phyloP scores from a whole-genome alignment of 2,888 invertebrate species.

The Hyposoter dolosus region DNA sequence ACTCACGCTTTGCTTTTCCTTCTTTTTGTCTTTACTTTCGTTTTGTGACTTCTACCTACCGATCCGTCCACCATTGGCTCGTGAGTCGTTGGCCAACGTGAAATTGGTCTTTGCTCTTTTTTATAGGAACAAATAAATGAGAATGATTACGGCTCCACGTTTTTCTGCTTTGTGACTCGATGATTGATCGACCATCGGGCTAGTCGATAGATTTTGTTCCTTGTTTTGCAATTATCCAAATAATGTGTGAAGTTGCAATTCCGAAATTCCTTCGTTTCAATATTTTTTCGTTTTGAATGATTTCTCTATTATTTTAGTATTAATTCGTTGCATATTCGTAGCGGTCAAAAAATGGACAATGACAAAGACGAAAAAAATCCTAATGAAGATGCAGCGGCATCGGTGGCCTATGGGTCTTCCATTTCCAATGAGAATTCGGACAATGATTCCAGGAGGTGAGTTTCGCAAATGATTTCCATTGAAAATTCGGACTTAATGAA shows the following conservation, averaged over 20 bases:
- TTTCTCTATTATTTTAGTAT: not conserved
- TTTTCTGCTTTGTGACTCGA: not conserved
- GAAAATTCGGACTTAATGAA: not conserved
- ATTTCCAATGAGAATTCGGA: conserved; percentile 65
- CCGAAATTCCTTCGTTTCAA: not conserved
- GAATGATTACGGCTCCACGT: not conserved
- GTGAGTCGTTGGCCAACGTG: too few relatives aligned
- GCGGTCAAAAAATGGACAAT: conserved; percentile 78
- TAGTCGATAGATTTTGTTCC: not conserved
- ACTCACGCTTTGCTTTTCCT: too few relatives aligned
- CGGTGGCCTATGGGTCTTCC: conserved; percentile 61
- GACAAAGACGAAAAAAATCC: conserved; percentile 75
- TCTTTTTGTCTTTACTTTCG: too few relatives aligned
- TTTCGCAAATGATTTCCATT: not conserved
- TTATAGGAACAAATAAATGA: too few relatives aligned
- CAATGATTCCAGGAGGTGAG: conserved; percentile 62
- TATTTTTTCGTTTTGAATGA: not conserved
- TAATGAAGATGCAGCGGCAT: conserved; percentile 72
- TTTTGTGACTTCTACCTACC: too few relatives aligned
- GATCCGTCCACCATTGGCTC: too few relatives aligned
- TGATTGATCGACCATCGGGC: not conserved
- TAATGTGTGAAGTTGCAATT: not conserved
- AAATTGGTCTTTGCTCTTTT: too few relatives aligned
- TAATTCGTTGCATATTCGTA: conserved; percentile 59
- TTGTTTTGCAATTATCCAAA: not conserved